Evolutionary conservation across 2,797 vertebrate genomes (phyloP), one percentile per base, ranked within the genome.

Genomic region (Siniperca undulata): DNA sequence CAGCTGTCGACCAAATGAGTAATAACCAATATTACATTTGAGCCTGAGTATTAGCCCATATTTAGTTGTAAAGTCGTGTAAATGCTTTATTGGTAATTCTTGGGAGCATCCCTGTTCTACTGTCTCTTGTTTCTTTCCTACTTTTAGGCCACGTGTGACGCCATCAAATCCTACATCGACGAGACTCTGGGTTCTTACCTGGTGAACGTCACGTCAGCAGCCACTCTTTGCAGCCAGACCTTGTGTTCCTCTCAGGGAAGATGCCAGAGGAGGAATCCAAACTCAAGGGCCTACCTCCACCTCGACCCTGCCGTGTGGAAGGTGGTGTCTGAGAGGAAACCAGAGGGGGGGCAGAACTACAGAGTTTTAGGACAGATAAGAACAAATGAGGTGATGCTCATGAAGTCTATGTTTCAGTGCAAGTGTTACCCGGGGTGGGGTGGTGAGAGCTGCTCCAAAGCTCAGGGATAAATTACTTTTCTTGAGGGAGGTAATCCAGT

Each of bases 131-230:
- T 52, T 72, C 50, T 65, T 24, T 58, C 16, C 34, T 72, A 4
- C 40, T 58, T 64, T 81, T 87, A 99, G 98, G 94, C 93, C 53
- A 88, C 94, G 3, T 99, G 98, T 83, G 86, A 95, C 4, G 91
- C 86, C 3, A 68, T 99, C 77, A 97, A 96, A 82, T 89, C 90
- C 50, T 98, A 97, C 5, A 78, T 98, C 46, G 97, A 97, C 2
- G 72, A 88, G 12, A 95, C 88, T 0, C 89, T 99, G 86, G 98
- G 98, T 3, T 94, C 84, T 4, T 99, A 99, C 86, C 69, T 99
- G 6, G 90, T 99, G 69, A 99, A 99, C 0, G 96, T 99, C 71
- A 99, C 97, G 0, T 86, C 94, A 17, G 97, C 96, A 0, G 94
- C 96, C 0, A n/a, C 68, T 1, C 90, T 98, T 38, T 99, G 98